A percentile compares a stretch with the other conserved stretches of the same genome.
phyloP scores from a whole-genome alignment of 2,888 invertebrate genomes.

The Phalera bucephala region DNA sequence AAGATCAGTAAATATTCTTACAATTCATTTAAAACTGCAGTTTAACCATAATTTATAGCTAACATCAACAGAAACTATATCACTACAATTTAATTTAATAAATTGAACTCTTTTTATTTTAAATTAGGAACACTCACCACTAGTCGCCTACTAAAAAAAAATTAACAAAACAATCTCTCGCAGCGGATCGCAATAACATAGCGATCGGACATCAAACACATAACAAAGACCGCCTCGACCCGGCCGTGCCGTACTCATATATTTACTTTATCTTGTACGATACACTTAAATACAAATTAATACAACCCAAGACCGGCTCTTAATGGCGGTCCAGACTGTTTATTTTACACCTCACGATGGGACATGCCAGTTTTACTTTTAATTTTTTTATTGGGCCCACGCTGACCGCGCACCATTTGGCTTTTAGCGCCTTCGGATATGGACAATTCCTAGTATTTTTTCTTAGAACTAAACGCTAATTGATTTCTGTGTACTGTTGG shows the following conservation, averaged over 20 bases:
- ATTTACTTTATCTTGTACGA: slow-evolving; percentile 82
- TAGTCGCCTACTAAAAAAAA: too few species aligned
- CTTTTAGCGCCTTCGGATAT: slow-evolving; percentile 70
- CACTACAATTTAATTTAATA: too few species aligned
- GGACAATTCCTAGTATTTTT: slow-evolving; percentile 37
- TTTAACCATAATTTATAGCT: too few species aligned
- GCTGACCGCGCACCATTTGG: slow-evolving; percentile 32
- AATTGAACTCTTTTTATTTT: too few species aligned
- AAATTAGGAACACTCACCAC: too few species aligned
- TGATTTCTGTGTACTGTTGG: slow-evolving; percentile 28
- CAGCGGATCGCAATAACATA: slow-evolving; percentile 21
- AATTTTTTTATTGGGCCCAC: slow-evolving; percentile 55
- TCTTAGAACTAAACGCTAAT: slow-evolving; percentile 46
- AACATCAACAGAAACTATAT: too few species aligned
- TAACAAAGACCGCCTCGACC: slow-evolving; percentile 52
- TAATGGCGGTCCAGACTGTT: slow-evolving; percentile 76
- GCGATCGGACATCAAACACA: slow-evolving; percentile 36
- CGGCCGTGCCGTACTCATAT: slow-evolving; percentile 62
- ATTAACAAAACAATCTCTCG: slow-evolving; percentile 15
- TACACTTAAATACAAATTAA: slow-evolving; percentile 84
- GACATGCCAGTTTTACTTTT: slow-evolving; percentile 64
- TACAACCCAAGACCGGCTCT: slow-evolving; percentile 74
- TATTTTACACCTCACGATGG: slow-evolving; percentile 79
- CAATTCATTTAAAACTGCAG: too few species aligned
- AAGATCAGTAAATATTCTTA: too few species aligned